A percentile compares a stretch with the other conserved stretches of the same genome.
These are phyloP conservation scores for Microtus oregoni DNA, from an alignment of 2,113 vertebrate genomes.

Conservation along the genomic window DNA sequence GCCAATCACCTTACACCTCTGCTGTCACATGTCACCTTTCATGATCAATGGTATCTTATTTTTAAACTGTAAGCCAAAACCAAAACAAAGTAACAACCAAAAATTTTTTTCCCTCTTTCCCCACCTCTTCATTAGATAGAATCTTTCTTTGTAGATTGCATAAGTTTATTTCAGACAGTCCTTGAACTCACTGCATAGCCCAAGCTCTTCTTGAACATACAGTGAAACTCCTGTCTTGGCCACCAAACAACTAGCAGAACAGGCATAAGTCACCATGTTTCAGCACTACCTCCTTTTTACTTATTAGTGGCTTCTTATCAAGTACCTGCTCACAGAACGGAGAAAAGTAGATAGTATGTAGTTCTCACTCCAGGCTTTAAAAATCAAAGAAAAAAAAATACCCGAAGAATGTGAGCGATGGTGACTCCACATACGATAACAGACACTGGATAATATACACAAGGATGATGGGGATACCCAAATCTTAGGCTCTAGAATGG, in stretches of 20 bases:
- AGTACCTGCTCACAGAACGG: rapidly evolving
- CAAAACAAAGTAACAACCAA: not conserved
- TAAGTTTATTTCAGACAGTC: not conserved
- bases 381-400: not conserved
- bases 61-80: not conserved
- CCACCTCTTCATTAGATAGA: too few species aligned
- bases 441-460: not conserved
- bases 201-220: not conserved
- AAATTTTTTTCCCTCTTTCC: too few species aligned
- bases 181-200: not conserved
- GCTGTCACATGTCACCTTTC: not conserved
- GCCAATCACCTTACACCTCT: not conserved
- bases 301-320: not conserved
- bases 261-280: not conserved
- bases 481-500: not conserved
- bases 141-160: not conserved
- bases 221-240: not conserved
- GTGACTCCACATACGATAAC: not conserved
- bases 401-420: not conserved
- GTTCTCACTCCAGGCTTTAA: not conserved
- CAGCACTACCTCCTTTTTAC: not conserved
- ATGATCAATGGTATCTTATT: not conserved
- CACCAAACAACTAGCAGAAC: not conserved
- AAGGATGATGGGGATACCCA: not conserved
- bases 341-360: not conserved